Evolutionary conservation across 2,888 invertebrate genomes (phyloP).

Genomic region (Stegophylla sp.): DNA sequence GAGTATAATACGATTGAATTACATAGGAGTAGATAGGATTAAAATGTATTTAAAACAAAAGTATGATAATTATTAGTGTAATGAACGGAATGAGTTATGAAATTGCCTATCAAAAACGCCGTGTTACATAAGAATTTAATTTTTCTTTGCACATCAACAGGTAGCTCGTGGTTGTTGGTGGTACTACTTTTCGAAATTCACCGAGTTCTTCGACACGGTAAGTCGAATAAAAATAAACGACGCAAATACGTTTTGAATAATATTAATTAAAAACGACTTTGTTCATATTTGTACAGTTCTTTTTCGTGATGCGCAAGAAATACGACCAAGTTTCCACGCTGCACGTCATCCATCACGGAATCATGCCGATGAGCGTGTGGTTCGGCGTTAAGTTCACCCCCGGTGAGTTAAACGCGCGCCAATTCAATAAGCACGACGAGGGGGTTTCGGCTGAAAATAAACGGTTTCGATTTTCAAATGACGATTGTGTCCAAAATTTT

Average conservation of each 20-base stretch:
- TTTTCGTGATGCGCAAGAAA: constrained; percentile 93
- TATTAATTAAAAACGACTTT: not conserved
- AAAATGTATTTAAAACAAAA: too few species aligned
- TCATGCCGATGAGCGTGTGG: constrained; percentile 96
- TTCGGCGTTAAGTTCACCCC: constrained; percentile 79
- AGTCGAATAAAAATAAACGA: too few species aligned
- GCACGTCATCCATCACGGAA: constrained; percentile 93
- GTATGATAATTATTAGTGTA: too few species aligned
- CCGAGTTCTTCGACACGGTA: constrained; percentile 91
- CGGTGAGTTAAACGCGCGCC: too few species aligned
- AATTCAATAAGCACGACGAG: too few species aligned
- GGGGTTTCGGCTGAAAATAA: too few species aligned
- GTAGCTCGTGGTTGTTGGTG: constrained; percentile 88
- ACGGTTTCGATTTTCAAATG: too few species aligned
- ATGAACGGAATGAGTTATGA: not conserved
- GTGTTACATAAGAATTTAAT: not conserved
- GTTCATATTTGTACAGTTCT: constrained; percentile 66
- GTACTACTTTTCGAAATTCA: constrained; percentile 94
- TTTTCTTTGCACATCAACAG: constrained; percentile 67
- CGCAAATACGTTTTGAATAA: too few species aligned
- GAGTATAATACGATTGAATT: too few species aligned
- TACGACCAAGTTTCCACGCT: constrained; percentile 87
- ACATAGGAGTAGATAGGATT: too few species aligned
- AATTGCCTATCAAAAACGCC: constrained; percentile 11
- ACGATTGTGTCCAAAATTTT: too few species aligned